Evolutionary conservation across 2,113 vertebrate genomes (phyloP).

Genomic region (Catagonus wagneri): DNA sequence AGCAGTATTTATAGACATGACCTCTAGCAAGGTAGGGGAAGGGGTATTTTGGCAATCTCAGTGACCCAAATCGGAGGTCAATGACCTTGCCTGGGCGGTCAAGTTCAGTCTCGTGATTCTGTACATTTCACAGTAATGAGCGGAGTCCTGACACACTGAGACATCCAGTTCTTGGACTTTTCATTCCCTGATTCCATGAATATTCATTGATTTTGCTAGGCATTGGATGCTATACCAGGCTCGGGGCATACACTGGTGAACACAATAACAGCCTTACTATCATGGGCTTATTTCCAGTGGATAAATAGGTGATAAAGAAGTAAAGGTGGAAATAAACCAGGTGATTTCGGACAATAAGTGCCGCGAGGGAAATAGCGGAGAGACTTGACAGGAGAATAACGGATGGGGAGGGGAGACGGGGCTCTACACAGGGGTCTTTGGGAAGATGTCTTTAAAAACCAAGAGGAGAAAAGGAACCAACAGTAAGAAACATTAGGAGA

Average conservation of each 20-base stretch:
- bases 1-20: constrained; percentile 43
- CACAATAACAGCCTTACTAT: neutral
- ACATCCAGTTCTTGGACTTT: neutral
- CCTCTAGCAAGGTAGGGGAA: neutral
- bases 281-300: neutral
- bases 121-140: neutral
- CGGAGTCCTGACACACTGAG: neutral
- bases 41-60: constrained; percentile 3
- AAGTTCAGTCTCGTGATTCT: neutral
- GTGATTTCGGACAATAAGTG: neutral
- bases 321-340: neutral
- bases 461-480: neutral
- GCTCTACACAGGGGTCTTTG: neutral
- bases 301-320: neutral
- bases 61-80: constrained; percentile 45
- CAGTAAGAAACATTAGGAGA: neutral
- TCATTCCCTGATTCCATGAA: neutral
- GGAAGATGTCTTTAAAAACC: neutral
- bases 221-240: neutral
- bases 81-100: constrained; percentile 41
- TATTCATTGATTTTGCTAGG: neutral
- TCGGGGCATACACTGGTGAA: neutral
- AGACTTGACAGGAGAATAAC: neutral
- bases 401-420: neutral
- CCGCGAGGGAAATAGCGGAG: neutral